Evolutionary conservation across 2,113 vertebrate species (phyloP), one percentile per base, ranked within the genome.

Genomic region (Atlantisia rogersi): DNA sequence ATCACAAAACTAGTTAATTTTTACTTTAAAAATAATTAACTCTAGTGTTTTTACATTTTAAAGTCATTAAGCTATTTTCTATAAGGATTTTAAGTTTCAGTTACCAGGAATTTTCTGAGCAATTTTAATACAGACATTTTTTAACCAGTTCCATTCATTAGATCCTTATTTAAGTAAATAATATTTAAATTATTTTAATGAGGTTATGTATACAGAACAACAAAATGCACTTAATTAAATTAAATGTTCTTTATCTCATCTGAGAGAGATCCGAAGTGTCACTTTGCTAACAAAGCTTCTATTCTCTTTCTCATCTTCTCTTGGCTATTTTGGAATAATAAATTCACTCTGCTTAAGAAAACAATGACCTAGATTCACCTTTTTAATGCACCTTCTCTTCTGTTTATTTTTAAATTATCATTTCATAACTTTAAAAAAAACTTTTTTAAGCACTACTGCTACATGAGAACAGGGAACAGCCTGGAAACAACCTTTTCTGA

Each of bases 371-470:
- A 94, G 32, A 96, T 97, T 96, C 69, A 84, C 69, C 65, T 17
- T 17, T 67, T 69, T 83, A 84, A 46, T 32, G 40, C 21, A 86
- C 26, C 13, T 81, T 81, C 37, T 65, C 55, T 93, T 97, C 64
- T 94, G 74, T 60, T 96, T 97, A 77, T 80, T 93, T 92, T 95
- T 75, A 86, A 97, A 64, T 91, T 91, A 90, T 92, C 86, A 93
- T 39, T 92, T 94, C 83, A n/a, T 59, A 80, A 73, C 35, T 89
- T 93, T 52, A 65, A 62, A 77, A 64, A 55, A 68, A 25, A 87
- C 58, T 97, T 65, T 91, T 97, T 97, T 96, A 80, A 94, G 77
- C 44, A 58, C 67, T 77, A 46, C 44, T 83, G 18, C 76, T 95
- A 80, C 42, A 44, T 86, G 42, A 90, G 55, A 77, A 82, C 12